A percentile compares a stretch with the other conserved stretches of the same genome.
Evolutionary conservation across 2,113 vertebrate genomes (phyloP).

Genomic region (Nymphicus hollandicus): DNA sequence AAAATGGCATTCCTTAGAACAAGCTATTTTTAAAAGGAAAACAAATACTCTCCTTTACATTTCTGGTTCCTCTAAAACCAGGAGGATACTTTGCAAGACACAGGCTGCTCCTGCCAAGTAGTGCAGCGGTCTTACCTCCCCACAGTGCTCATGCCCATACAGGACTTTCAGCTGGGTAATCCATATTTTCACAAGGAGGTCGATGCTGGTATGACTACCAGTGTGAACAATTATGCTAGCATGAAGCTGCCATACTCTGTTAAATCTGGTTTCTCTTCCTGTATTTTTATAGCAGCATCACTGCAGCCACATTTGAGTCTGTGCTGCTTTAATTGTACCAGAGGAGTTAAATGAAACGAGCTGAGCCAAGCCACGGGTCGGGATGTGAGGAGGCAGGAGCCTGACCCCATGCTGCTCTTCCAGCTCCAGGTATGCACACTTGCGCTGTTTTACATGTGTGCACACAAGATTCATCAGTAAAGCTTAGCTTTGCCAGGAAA

Average conservation of each 20-base stretch:
- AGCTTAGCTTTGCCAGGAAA: background rate
- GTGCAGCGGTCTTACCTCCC: background rate
- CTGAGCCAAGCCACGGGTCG: background rate
- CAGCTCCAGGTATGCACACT: background rate
- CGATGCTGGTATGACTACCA: background rate
- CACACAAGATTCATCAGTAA: background rate
- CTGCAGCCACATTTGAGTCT: background rate
- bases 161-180: background rate
- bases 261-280: slow-evolving; percentile 1
- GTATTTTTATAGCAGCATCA: background rate
- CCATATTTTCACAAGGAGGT: background rate
- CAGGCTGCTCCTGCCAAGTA: background rate
- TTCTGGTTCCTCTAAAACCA: slow-evolving; percentile 2
- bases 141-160: background rate
- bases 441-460: background rate
- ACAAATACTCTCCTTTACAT: background rate
- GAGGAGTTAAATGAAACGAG: background rate
- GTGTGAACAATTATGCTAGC: background rate
- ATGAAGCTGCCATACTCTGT: background rate
- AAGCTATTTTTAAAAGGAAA: slow-evolving; percentile 27
- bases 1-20: slow-evolving; percentile 19
- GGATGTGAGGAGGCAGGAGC: background rate
- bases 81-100: background rate
- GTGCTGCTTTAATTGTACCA: background rate
- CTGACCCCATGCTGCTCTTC: background rate